Evolutionary conservation across 2,113 vertebrate species (phyloP).

Genomic region (Clupea harengus): DNA sequence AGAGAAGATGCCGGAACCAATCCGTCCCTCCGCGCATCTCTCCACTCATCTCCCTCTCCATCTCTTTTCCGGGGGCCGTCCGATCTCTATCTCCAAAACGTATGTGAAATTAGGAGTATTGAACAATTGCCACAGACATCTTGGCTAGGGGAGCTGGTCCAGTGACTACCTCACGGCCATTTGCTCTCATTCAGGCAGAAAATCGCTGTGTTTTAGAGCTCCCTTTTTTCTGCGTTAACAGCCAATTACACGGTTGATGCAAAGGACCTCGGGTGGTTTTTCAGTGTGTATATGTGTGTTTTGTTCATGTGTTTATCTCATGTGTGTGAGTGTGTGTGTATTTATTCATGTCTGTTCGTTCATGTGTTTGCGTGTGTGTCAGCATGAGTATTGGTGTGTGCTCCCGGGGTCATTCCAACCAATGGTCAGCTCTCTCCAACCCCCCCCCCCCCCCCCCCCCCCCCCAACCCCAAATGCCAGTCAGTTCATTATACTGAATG

Average conservation of each 20-base stretch:
- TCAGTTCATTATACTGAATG: neutral
- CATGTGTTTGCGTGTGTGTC: neutral
- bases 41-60: neutral
- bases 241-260: neutral
- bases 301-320: neutral
- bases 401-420: neutral
- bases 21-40: neutral
- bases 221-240: neutral
- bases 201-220: neutral
- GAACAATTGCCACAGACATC: constrained; percentile 3
- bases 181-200: neutral
- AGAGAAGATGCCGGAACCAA: neutral
- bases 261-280: neutral
- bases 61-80: neutral
- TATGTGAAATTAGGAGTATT: neutral
- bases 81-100: neutral
- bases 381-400: neutral
- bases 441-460: neutral
- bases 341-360: neutral
- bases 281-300: too few species aligned
- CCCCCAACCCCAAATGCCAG: neutral
- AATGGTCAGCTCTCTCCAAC: neutral
- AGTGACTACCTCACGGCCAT: neutral
- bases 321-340: neutral
- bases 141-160: neutral